phyloP scores from a whole-genome alignment of 2,888 invertebrate species.

The Subacronicta megacephala region DNA sequence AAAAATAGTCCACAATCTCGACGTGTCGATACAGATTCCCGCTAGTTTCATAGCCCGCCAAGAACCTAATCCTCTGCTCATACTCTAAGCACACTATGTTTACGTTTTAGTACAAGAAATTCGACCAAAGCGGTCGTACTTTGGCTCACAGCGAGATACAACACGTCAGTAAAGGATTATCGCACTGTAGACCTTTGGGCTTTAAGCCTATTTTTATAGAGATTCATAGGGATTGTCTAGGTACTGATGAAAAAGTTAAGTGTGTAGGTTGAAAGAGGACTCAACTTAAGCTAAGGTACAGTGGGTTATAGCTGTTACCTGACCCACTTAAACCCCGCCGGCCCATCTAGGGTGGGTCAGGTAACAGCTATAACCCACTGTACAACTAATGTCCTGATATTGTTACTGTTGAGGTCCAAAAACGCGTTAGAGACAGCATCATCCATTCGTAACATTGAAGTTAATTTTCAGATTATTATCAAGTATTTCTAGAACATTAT shows the following conservation, averaged over 20 bases:
- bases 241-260: neutral
- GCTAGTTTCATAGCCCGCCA: conserved; percentile 33
- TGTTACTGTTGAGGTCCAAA: neutral
- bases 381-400: neutral
- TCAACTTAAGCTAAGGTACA: neutral
- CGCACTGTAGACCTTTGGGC: conserved; percentile 30
- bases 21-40: conserved; percentile 8
- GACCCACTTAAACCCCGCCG: too few species aligned
- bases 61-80: conserved; percentile 56
- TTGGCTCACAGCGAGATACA: conserved; percentile 52
- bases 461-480: too few species aligned
- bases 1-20: too few species aligned
- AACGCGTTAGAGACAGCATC: too few species aligned
- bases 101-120: conserved; percentile 57
- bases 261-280: neutral
- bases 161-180: conserved; percentile 50
- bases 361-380: too few species aligned
- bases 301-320: too few species aligned
- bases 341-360: too few species aligned
- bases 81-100: conserved; percentile 55
- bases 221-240: conserved; percentile 30
- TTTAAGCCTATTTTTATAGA: conserved; percentile 41
- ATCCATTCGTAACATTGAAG: too few species aligned
- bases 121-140: conserved; percentile 41
- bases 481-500: too few species aligned